Conservation (phyloP, 2,888 invertebrate genomes). For the Eulithis prunata region DNA sequence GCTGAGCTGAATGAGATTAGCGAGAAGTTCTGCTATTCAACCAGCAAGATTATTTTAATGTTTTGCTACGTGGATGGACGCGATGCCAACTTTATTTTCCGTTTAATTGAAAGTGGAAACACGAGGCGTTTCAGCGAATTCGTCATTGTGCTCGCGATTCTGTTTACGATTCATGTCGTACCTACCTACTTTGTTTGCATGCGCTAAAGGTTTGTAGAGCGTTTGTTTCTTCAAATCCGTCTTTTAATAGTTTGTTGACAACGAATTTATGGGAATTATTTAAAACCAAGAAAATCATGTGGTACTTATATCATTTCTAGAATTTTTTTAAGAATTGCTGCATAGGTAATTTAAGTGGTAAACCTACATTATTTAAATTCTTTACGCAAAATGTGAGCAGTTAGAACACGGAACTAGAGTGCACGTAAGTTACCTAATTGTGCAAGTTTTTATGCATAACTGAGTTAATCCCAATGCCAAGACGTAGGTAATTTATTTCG, state of each 20-base stretch:
- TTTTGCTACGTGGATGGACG: slow-evolving; percentile 65
- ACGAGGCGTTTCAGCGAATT: slow-evolving; percentile 69
- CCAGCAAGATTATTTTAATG: slow-evolving; percentile 70
- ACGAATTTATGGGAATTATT: slow-evolving; percentile 34
- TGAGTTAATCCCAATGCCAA: too few relatives aligned
- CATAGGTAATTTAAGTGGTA: too few relatives aligned
- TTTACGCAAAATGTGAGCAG: too few relatives aligned
- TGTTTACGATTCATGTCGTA: slow-evolving; percentile 58
- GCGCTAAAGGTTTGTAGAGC: slow-evolving; percentile 45
- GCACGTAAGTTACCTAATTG: too few relatives aligned
- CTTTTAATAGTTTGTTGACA: slow-evolving; percentile 8
- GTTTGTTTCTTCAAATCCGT: slow-evolving; percentile 11
- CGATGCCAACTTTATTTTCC: slow-evolving; percentile 73
- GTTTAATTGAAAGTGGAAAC: slow-evolving; percentile 64
- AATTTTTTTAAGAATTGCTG: too few relatives aligned
- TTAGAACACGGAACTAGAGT: too few relatives aligned
- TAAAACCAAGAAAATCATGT: slow-evolving; percentile 8
- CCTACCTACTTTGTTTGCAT: slow-evolving; percentile 52
- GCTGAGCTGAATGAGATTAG: slow-evolving; percentile 66
- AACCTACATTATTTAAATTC: too few relatives aligned
- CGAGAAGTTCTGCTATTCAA: slow-evolving; percentile 60
- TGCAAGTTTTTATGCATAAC: too few relatives aligned
- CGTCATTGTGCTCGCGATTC: slow-evolving; percentile 61
- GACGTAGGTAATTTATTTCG: neutral
- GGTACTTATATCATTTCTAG: too few relatives aligned